Base-by-base conservation (phyloP, 2,888 invertebrate genomes). In the Lucinisca nassula region DNA sequence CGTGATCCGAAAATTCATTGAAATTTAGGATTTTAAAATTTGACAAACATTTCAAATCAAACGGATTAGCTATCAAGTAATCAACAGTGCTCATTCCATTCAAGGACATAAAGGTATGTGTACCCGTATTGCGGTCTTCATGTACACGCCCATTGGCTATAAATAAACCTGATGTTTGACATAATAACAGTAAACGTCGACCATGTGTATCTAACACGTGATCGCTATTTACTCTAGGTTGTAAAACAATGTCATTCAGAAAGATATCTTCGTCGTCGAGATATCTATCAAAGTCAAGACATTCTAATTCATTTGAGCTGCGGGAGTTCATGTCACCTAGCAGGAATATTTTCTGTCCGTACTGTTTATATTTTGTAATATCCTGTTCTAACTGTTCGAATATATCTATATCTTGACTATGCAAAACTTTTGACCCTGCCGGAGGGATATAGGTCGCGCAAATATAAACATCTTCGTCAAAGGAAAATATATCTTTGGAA, bases 401-500 rank as follows among this genome's bases (percentile, higher is more conserved):
- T n/a, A 61, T 12, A n/a, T 61, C 61, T 12, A 61, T 61, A 61
- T 61, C 61, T 10, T 27, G 8, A 61, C 21, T n/a, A 10, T n/a
- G 8, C 21, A 61, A 10, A 27, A 61, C 61, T n/a, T 30, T n/a
- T 61, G 61, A 61, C 24, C 61, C 61, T 61, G 61, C 30, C 61
- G 61, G 61, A n/a, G 61, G 61, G 8, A 61, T 61, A 61, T 61
- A 61, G 24, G 30, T n/a, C n/a, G n/a, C 24, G 27, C 74, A 32
- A 4, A 76, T 21, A 76, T 76, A 76, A 76, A 55, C 76, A 55
- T 76, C 51, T 35, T 51, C 45, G 21, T 76, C 30, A 21, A 55
- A 76, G 10, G 51, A n/a, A 55, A 76, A 51, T 21, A 55, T 1
- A 21, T 21, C n/a, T n/a, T 37, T 10, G 30, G 27, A 1, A 3